Evolutionary conservation across 2,888 invertebrate species (phyloP).

Genomic region (Coenonympha glycerion): DNA sequence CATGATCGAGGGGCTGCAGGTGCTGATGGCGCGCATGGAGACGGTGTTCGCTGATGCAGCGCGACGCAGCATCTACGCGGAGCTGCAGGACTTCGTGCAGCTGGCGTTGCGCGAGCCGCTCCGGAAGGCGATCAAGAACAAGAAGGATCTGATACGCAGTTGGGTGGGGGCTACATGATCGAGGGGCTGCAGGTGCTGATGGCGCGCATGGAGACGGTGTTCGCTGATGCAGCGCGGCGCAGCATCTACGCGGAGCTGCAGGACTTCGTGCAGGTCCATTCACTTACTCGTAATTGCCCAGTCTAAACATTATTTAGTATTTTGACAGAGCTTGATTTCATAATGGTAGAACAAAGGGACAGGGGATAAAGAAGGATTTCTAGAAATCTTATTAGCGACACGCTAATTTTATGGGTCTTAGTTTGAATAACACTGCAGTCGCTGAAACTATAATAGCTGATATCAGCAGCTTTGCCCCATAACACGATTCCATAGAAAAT

Average conservation of each 20-base stretch:
- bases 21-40: conserved; percentile 97
- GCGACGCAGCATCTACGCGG: conserved; percentile 91
- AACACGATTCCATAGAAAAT: no score
- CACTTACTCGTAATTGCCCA: no score
- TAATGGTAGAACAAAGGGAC: no score
- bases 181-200: conserved; percentile 97
- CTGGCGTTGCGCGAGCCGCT: conserved; percentile 63
- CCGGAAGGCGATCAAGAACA: conserved; percentile 97
- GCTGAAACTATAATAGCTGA: no score
- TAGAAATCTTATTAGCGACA: no score
- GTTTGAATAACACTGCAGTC: no score
- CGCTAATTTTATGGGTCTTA: no score
- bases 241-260: conserved; percentile 96
- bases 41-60: conserved; percentile 80
- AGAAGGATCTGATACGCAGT: conserved; percentile 88
- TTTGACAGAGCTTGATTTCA: no score
- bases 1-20: conserved; percentile 99
- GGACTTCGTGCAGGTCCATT: neutral
- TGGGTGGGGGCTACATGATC: conserved; percentile 90
- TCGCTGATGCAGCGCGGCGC: conserved; percentile 71
- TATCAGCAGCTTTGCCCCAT: no score
- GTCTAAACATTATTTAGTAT: no score
- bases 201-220: conserved; percentile 97
- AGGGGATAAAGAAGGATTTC: no score
- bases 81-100: conserved; percentile 75